These are phyloP conservation scores for Calonectris borealis DNA, from an alignment of 2,113 vertebrate species.

Conservation along the genomic window DNA sequence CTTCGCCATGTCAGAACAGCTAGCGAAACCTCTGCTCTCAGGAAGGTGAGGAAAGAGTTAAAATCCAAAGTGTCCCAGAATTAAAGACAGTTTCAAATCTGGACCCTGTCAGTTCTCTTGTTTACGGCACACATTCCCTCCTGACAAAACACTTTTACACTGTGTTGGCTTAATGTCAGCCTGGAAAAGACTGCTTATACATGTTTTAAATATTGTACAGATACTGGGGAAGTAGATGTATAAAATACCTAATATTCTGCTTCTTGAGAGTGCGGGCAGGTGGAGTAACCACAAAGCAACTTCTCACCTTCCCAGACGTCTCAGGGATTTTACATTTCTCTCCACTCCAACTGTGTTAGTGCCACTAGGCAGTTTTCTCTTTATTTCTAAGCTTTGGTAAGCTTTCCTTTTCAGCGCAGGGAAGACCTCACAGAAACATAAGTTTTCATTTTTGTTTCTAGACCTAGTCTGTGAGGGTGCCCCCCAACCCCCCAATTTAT, in stretches of 20 bases:
- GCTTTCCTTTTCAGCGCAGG: neutral
- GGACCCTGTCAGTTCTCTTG: neutral
- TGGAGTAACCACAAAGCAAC: neutral
- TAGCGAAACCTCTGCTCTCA: neutral
- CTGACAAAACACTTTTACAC: neutral
- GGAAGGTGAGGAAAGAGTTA: neutral
- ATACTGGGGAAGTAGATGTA: neutral
- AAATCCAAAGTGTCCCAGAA: neutral
- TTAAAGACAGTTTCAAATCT: neutral
- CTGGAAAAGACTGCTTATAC: neutral
- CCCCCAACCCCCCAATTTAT: neutral
- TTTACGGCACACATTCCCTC: neutral
- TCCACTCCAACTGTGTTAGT: neutral
- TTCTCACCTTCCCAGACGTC: neutral
- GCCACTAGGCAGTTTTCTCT: neutral
- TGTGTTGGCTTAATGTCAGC: neutral
- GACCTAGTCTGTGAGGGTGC: neutral
- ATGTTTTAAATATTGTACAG: neutral
- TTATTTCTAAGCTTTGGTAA: neutral
- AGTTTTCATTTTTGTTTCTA: neutral
- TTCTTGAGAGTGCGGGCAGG: neutral
- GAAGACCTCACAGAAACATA: neutral
- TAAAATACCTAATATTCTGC: neutral
- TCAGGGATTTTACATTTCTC: neutral
- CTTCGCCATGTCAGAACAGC: neutral